Conservation (phyloP, 2,888 invertebrate genomes). For the Lochmaea crataegi region DNA sequence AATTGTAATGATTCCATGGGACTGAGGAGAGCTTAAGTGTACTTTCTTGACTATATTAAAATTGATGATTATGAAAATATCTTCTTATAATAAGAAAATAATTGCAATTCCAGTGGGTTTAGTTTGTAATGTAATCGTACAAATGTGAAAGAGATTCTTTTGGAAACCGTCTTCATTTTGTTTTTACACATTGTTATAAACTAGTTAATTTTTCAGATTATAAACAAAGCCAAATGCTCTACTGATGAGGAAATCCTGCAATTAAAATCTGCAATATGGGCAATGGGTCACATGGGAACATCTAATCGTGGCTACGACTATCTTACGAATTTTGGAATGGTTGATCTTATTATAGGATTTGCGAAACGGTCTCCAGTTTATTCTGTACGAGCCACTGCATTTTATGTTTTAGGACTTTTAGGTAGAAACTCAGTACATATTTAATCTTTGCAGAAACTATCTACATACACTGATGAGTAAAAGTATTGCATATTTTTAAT, state of each 20-base stretch:
- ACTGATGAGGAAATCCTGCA: constrained; percentile 79
- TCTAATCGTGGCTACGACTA: constrained; percentile 81
- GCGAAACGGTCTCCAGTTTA: constrained; percentile 87
- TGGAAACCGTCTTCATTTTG: too few relatives aligned
- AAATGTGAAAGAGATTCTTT: too few relatives aligned
- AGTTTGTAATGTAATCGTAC: too few relatives aligned
- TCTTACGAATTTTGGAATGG: constrained; percentile 69
- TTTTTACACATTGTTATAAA: too few relatives aligned
- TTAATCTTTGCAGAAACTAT: background rate
- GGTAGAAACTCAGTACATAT: constrained; percentile 8
- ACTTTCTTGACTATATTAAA: too few relatives aligned
- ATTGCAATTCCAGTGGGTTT: too few relatives aligned
- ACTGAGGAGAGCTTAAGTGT: too few relatives aligned
- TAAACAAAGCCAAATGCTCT: constrained; percentile 68
- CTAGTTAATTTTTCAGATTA: constrained; percentile 51
- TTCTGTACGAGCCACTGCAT: constrained; percentile 89
- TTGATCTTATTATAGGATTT: constrained; percentile 70
- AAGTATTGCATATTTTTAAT: too few relatives aligned
- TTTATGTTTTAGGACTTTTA: constrained; percentile 87
- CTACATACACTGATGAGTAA: background rate
- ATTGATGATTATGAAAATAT: too few relatives aligned
- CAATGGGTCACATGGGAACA: constrained; percentile 84
- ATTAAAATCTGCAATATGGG: constrained; percentile 92
- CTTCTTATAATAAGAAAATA: too few relatives aligned
- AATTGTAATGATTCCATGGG: too few relatives aligned